phyloP scores from a whole-genome alignment of 2,888 invertebrate genomes.

The Drosophila ezoana region DNA sequence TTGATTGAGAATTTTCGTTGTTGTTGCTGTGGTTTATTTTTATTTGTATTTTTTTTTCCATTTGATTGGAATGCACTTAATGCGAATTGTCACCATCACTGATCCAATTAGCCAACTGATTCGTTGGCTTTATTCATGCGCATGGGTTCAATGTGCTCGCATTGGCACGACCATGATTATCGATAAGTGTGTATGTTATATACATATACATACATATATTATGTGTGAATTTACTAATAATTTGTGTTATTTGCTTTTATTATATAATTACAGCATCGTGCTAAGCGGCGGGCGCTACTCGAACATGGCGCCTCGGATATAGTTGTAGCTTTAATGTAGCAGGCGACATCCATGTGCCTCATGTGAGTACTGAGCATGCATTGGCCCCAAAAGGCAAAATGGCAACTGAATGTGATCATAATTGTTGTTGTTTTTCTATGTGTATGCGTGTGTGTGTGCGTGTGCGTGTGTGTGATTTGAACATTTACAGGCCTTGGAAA shows the following conservation, averaged over 20 bases:
- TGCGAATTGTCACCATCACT: constrained; percentile 28
- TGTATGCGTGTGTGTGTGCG: constrained; percentile 4
- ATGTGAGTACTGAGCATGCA: constrained; percentile 81
- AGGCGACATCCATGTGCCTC: constrained; percentile 86
- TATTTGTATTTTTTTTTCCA: constrained; percentile 7
- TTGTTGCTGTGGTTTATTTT: not conserved
- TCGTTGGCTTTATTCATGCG: constrained; percentile 1
- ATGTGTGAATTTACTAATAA: constrained; percentile 8
- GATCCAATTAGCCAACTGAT: constrained; percentile 67
- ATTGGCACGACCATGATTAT: not conserved
- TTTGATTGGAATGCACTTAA: constrained; percentile 60
- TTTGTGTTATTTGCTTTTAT: not conserved
- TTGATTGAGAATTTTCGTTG: constrained; percentile 51
- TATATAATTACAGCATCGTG: constrained; percentile 82
- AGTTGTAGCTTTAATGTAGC: constrained; percentile 85
- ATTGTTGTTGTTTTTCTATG: constrained; percentile 6
- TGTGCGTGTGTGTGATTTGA: constrained; percentile 2
- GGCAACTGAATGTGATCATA: constrained; percentile 14
- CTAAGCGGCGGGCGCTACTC: constrained; percentile 85
- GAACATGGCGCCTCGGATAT: constrained; percentile 86
- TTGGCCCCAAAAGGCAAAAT: not conserved
- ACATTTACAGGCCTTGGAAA: constrained; percentile 85
- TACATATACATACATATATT: not conserved
- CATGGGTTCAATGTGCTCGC: constrained; percentile 49
- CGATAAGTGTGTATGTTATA: not conserved